Percentiles rank a stretch among this genome's conserved stretches.
phyloP scores from a whole-genome alignment of 92 coral and sea anemone genomes.

The Zoanthus sociatus region DNA sequence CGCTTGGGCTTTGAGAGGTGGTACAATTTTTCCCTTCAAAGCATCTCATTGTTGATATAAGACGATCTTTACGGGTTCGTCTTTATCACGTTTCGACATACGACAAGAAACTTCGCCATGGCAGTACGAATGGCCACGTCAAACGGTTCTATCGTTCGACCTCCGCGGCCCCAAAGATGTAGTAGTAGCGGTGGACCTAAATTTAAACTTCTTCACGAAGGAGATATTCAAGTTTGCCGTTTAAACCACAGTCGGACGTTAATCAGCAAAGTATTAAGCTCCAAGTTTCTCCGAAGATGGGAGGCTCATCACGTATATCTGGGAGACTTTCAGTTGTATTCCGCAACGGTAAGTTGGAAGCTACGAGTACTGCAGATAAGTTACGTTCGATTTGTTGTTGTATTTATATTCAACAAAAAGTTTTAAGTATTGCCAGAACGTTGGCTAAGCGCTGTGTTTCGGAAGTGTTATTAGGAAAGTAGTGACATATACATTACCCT shows the following conservation, averaged over 20 bases:
- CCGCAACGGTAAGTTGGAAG: slow-evolving; percentile 89
- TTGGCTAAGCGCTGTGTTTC: slow-evolving; percentile 43
- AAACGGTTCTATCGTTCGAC: slow-evolving; percentile 73
- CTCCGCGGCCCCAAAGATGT: slow-evolving; percentile 85
- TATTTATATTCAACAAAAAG: background rate
- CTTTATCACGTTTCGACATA: too few relatives aligned
- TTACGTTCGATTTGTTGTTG: slow-evolving; percentile 22
- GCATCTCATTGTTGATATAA: background rate
- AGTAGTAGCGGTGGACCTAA: slow-evolving; percentile 96
- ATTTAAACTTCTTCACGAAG: slow-evolving; percentile 98
- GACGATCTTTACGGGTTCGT: background rate
- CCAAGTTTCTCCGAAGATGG: slow-evolving; percentile 98
- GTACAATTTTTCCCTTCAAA: slow-evolving; percentile 1
- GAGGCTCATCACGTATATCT: slow-evolving; percentile 92
- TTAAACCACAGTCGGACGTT: slow-evolving; percentile 96
- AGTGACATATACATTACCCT: background rate
- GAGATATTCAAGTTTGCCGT: slow-evolving; percentile 99
- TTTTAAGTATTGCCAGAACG: background rate
- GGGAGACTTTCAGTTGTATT: slow-evolving; percentile 95
- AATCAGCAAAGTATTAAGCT: slow-evolving; percentile 98
- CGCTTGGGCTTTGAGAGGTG: slow-evolving; percentile 23
- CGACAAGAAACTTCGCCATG: slow-evolving; percentile 56
- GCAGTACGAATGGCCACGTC: slow-evolving; percentile 79
- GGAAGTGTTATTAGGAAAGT: slow-evolving; percentile 33
- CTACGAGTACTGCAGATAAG: background rate